These are phyloP conservation scores for Spodoptera frugiperda DNA, from an alignment of 1,140 invertebrate species.

Conservation along the genomic window DNA sequence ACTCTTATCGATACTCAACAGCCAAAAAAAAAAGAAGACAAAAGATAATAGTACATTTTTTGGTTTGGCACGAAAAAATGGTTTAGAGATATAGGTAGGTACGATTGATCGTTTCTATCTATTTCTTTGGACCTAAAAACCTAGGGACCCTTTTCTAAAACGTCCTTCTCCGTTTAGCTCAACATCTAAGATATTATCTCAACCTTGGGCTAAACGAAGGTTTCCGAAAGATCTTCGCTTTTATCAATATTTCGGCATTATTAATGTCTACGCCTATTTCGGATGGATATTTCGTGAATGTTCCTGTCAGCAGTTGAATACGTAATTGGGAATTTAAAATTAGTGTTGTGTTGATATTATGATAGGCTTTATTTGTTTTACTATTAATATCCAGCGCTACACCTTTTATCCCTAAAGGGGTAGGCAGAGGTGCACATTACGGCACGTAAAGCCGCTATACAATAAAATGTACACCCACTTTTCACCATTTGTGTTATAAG, in stretches of 20 bases:
- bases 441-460: too few relatives aligned
- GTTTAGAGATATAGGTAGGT: neutral
- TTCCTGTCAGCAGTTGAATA: neutral
- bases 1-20: too few relatives aligned
- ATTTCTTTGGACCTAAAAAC: neutral
- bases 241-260: conserved; percentile 44
- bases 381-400: too few relatives aligned
- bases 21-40: too few relatives aligned
- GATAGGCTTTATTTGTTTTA: too few relatives aligned
- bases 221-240: conserved; percentile 19
- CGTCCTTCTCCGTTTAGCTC: conserved; percentile 2
- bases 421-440: too few relatives aligned
- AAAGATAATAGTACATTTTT: neutral
- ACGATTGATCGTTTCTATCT: conserved; percentile 1
- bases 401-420: too few relatives aligned
- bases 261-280: conserved; percentile 31
- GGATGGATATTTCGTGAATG: conserved; percentile 18
- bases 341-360: too few relatives aligned
- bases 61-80: neutral
- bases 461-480: too few relatives aligned
- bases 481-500: too few relatives aligned
- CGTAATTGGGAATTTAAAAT: neutral
- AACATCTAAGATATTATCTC: conserved; percentile 15
- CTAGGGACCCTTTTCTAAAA: conserved; percentile 21
- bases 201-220: conserved; percentile 17